Evolutionary conservation across 2,888 invertebrate genomes (phyloP).

Genomic region (Drymonia ruficornis): DNA sequence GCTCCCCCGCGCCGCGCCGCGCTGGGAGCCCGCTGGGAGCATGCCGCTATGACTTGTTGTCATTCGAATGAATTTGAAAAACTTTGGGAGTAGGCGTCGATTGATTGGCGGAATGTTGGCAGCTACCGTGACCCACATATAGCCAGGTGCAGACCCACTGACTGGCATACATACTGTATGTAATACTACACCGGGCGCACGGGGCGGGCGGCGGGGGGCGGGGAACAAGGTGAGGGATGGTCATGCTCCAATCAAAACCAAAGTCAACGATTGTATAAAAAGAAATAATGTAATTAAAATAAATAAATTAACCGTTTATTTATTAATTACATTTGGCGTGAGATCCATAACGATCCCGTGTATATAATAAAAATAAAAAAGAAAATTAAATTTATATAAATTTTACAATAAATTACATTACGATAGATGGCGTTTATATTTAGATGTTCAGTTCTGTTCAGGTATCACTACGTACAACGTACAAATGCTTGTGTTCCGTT

Average conservation of each 20-base stretch:
- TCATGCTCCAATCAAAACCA: slow-evolving; percentile 63
- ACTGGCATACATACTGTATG: slow-evolving; percentile 28
- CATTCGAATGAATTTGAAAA: slow-evolving; percentile 34
- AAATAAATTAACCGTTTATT: slow-evolving; percentile 86
- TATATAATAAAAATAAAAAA: slow-evolving; percentile 83
- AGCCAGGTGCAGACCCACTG: slow-evolving; percentile 49
- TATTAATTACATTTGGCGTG: slow-evolving; percentile 85
- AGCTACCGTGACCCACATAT: slow-evolving; percentile 61
- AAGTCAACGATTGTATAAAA: slow-evolving; percentile 79
- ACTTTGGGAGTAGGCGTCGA: slow-evolving; percentile 29
- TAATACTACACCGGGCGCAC: slow-evolving; percentile 33
- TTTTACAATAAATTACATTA: slow-evolving; percentile 86
- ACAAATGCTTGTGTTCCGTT: slow-evolving; percentile 77
- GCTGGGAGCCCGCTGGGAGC: slow-evolving; percentile 16
- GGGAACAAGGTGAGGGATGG: slow-evolving; percentile 48
- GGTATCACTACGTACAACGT: slow-evolving; percentile 84
- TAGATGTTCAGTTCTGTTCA: slow-evolving; percentile 83
- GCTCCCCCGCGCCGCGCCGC: slow-evolving; percentile 21
- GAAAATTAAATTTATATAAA: slow-evolving; percentile 85
- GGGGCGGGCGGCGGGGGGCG: slow-evolving; percentile 23
- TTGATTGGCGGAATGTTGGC: slow-evolving; percentile 51
- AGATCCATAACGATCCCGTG: slow-evolving; percentile 84
- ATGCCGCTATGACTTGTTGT: slow-evolving; percentile 23
- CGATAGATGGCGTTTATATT: slow-evolving; percentile 79
- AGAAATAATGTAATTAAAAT: slow-evolving; percentile 85